Evolutionary conservation across 1,140 invertebrate species (phyloP).

Genomic region (Chironomus striatipennis): DNA sequence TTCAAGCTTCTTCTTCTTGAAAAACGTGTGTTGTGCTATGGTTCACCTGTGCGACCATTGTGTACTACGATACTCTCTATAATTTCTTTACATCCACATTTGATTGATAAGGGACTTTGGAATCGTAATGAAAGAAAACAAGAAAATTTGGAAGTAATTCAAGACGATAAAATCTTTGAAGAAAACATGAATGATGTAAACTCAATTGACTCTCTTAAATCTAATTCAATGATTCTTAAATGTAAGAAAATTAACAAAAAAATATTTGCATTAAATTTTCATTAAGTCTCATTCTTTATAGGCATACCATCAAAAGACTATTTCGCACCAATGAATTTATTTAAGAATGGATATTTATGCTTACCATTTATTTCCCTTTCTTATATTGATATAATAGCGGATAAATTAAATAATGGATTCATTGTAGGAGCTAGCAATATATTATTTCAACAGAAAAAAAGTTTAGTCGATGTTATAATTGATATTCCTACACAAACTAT

Average conservation of each 20-base stretch:
- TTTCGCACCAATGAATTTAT: conserved; percentile 81
- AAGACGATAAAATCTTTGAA: not conserved
- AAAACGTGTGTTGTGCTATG: conserved; percentile 84
- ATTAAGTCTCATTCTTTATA: conserved; percentile 24
- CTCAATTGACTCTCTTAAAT: not conserved
- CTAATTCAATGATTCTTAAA: not conserved
- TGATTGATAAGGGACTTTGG: conserved; percentile 75
- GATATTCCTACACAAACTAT: conserved; percentile 83
- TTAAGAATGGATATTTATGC: conserved; percentile 88
- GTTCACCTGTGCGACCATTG: conserved; percentile 83
- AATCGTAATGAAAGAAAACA: not conserved
- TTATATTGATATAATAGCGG: conserved; percentile 85
- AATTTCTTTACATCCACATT: conserved; percentile 81
- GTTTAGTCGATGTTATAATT: conserved; percentile 85
- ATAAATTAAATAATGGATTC: conserved; percentile 83
- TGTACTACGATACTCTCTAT: conserved; percentile 81
- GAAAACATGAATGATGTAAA: not conserved
- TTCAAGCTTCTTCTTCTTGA: conserved; percentile 92
- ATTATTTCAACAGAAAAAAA: conserved; percentile 90
- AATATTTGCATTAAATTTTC: no score
- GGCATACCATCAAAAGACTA: conserved; percentile 58
- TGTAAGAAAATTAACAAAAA: not conserved
- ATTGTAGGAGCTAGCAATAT: conserved; percentile 96
- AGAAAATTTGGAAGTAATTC: not conserved
- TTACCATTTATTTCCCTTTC: conserved; percentile 93